Evolutionary conservation across 2,888 invertebrate genomes (phyloP).

Genomic region (Pogonocherus hispidulus): DNA sequence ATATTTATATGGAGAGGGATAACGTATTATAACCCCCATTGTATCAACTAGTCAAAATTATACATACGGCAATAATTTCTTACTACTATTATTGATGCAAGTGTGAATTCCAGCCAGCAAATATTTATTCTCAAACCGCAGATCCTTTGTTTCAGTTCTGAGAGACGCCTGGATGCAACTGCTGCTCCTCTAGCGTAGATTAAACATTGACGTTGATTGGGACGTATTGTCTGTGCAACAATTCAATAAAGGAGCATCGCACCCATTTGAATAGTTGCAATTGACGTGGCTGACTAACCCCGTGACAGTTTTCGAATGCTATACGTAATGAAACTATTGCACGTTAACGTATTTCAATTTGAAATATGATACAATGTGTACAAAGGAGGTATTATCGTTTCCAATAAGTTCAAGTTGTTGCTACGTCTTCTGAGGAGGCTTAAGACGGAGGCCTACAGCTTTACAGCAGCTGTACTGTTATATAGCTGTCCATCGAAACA

Average conservation of each 20-base stretch:
- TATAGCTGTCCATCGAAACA: too few relatives aligned
- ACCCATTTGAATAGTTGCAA: neutral
- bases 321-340: neutral
- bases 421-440: too few relatives aligned
- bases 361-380: too few relatives aligned
- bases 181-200: neutral
- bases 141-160: neutral
- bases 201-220: constrained; percentile 4
- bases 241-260: neutral
- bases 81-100: neutral
- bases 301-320: neutral
- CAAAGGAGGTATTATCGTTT: too few relatives aligned
- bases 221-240: neutral
- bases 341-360: too few relatives aligned
- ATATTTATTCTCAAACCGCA: neutral
- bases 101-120: neutral
- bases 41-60: too few relatives aligned
- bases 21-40: too few relatives aligned
- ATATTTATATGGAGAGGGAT: too few relatives aligned
- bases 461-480: too few relatives aligned
- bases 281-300: neutral
- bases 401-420: too few relatives aligned
- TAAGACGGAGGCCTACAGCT: too few relatives aligned
- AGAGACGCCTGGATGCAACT: neutral
- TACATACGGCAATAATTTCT: too few relatives aligned